Evolutionary conservation across 2,888 invertebrate species (phyloP), one percentile per base, ranked within the genome.

Genomic region (Epirrhoe alternata): DNA sequence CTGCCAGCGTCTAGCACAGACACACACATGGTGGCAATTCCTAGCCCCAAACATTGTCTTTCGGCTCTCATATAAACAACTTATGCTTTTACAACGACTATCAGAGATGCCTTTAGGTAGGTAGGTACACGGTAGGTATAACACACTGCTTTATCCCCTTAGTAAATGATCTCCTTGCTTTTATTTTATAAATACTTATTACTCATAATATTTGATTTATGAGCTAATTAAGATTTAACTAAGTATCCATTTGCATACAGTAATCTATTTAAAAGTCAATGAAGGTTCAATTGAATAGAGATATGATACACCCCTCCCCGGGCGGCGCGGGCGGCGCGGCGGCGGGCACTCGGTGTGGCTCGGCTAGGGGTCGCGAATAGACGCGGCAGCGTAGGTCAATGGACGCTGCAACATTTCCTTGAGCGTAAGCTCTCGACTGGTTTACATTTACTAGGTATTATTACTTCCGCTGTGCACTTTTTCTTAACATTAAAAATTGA

Each of bases 381-480:
- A 24, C 24, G 47, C 38, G 51, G 51, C 38, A 49, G 58, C 51
- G 35, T 38, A 50, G 52, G 60, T 60, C 60, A 60, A 60, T 45
- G 52, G 45, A 52, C 60, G 52, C 30, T 6, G 30, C 42, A 31
- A 45, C 14, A 2, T 42, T 57, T 63, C 57, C 56, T 63, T 47
- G 57, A 63, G 57, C 57, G 42, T 51, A 16, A 30, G 33, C 54
- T 42, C 55, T 62, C 55, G 50, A 62, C 61, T 56, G 61, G 61
- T 62, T 53, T 54, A 61, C 5, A 57, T 57, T 38, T 55, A 55
- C 59, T 51, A 30, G 59, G 51, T 59, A 51, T 59, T 59, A 59
- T 59, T 59, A 59, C 38, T 38, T 42, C 16, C 5, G 4, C n/a
- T 54, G 17, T 24, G 4, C 24, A 14, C 47, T 47, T 47, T 47